A percentile compares a stretch with the other conserved stretches of the same genome.
Evolutionary conservation across 2,113 vertebrate species (phyloP).

Genomic region (Rhinichthys klamathensis): DNA sequence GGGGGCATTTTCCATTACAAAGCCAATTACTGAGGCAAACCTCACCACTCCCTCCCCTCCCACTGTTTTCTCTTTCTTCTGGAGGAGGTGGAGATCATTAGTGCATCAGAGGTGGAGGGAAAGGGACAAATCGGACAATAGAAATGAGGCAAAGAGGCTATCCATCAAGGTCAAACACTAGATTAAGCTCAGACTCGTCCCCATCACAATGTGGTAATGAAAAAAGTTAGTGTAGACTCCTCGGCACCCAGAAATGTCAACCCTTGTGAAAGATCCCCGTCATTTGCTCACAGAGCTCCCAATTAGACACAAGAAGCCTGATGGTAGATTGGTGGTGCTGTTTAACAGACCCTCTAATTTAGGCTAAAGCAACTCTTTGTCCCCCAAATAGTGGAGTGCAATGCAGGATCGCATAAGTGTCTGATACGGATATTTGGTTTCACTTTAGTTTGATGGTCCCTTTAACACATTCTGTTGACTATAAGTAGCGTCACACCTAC

Average conservation of each 20-base stretch:
- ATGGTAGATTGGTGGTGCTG: constrained; percentile 54
- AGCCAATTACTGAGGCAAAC: constrained; percentile 74
- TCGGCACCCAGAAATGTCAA: constrained; percentile 83
- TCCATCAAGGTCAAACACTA: constrained; percentile 17
- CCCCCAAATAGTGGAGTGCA: constrained; percentile 5
- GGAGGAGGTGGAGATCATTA: constrained; percentile 68
- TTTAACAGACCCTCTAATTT: constrained; percentile 73
- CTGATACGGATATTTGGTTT: background rate
- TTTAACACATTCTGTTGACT: too few relatives aligned
- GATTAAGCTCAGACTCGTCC: constrained; percentile 34
- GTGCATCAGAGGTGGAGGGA: constrained; percentile 66
- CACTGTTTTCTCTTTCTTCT: constrained; percentile 75
- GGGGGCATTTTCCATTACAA: constrained; percentile 78
- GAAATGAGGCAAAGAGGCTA: constrained; percentile 9
- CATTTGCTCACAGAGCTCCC: constrained; percentile 75
- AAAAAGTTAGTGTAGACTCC: constrained; percentile 70
- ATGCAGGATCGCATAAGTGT: background rate
- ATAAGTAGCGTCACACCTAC: too few relatives aligned
- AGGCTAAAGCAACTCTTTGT: constrained; percentile 22
- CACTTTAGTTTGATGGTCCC: too few relatives aligned
- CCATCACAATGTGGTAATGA: constrained; percentile 39
- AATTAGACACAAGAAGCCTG: constrained; percentile 78
- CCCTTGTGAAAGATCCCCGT: constrained; percentile 80
- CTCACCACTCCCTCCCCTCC: constrained; percentile 42
- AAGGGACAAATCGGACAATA: constrained; percentile 41